A percentile compares a stretch with the other conserved stretches of the same genome.
Evolutionary conservation across 35 echinoderm and acorn worm species (phyloP).

Genomic region (Strongylocentrotus purpuratus): DNA sequence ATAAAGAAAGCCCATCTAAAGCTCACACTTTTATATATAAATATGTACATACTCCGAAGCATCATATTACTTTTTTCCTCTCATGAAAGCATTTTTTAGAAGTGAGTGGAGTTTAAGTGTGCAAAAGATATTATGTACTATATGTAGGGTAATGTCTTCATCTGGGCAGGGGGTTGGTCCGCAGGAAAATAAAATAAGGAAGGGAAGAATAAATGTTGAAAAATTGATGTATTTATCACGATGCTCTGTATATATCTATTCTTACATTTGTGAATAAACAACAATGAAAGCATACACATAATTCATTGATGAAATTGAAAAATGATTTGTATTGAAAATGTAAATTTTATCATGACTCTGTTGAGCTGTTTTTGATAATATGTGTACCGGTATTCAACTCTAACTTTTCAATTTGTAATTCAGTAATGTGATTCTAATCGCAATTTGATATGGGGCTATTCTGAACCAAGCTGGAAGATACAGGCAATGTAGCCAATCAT

Average conservation of each 20-base stretch:
- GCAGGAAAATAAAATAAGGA: neutral
- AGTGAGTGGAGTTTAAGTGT: neutral
- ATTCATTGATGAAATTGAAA: neutral
- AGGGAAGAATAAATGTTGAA: neutral
- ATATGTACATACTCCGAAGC: neutral
- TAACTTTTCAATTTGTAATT: neutral
- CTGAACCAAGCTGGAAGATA: neutral
- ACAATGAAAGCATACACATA: neutral
- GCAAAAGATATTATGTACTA: neutral
- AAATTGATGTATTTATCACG: neutral
- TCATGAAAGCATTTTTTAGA: neutral
- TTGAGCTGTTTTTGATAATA: neutral
- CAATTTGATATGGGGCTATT: neutral
- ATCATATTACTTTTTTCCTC: neutral
- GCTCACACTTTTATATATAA: neutral
- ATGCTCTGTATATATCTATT: neutral
- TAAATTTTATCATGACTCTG: conserved; percentile 5
- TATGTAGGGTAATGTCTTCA: neutral
- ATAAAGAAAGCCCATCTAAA: neutral
- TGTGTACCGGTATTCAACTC: neutral
- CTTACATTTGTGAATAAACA: conserved; percentile 12
- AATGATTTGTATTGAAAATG: neutral
- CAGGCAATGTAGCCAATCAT: neutral
- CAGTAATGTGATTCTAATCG: neutral
- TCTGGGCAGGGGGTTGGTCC: neutral